Percentiles rank a stretch among this genome's conserved stretches.
phyloP scores from a whole-genome alignment of 2,888 invertebrate genomes.

The Napeogenes sylphis region DNA sequence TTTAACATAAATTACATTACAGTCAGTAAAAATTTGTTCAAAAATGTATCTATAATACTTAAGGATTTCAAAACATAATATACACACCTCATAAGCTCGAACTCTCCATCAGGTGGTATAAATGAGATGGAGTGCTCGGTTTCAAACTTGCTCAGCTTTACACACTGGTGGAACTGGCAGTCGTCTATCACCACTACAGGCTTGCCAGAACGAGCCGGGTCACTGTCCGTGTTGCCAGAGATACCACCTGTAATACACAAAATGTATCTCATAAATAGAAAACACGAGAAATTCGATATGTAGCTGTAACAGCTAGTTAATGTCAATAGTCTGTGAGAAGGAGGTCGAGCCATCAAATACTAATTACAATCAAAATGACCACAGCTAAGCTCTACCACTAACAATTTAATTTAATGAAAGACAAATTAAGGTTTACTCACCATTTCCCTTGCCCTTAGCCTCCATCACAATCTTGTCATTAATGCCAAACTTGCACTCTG shows the following conservation, averaged over 20 bases:
- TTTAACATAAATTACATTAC: no score
- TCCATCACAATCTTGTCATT: conserved; percentile 99
- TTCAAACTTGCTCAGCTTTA: conserved; percentile 99
- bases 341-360: no score
- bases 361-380: no score
- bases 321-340: no score
- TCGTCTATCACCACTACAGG: conserved; percentile 99
- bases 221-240: conserved; percentile 83
- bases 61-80: not conserved
- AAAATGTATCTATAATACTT: no score
- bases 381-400: no score
- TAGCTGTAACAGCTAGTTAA: no score
- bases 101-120: conserved; percentile 99
- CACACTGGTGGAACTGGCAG: conserved; percentile 99
- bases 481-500: conserved; percentile 99
- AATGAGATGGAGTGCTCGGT: conserved; percentile 99
- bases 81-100: conserved; percentile 96
- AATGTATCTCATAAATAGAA: no score
- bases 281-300: no score
- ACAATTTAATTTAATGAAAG: no score
- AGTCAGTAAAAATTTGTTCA: no score
- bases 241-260: conserved; percentile 70
- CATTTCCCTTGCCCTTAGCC: conserved; percentile 87
- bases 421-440: conserved; percentile 41
- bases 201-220: conserved; percentile 93